Conservation (phyloP, 2,797 vertebrate genomes). For the Acanthopagrus latus region DNA sequence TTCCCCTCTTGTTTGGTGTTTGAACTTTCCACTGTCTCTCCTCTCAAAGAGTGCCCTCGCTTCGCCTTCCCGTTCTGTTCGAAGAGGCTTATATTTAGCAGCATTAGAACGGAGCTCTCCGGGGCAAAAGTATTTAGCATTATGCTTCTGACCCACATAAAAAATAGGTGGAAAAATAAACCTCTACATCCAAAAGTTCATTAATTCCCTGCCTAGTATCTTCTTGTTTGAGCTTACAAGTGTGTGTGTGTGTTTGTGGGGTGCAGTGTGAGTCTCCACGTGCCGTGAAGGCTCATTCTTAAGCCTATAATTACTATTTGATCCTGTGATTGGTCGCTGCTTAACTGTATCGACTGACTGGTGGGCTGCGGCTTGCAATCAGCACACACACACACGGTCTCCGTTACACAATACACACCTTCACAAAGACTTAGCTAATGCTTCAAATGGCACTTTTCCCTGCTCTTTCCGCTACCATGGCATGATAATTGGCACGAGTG, state of each 20-base stretch:
- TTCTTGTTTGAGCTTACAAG: constrained; percentile 15
- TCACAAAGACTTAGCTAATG: constrained; percentile 28
- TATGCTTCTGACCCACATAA: constrained; percentile 56
- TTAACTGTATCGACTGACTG: constrained; percentile 19
- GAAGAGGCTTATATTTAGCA: constrained; percentile 69
- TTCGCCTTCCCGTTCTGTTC: constrained; percentile 41
- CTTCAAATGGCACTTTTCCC: constrained; percentile 44
- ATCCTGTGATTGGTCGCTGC: constrained; percentile 57
- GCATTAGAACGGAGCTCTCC: constrained; percentile 46
- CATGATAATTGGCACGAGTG: constrained; percentile 16
- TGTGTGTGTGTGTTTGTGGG: constrained; percentile 34
- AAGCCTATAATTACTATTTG: constrained; percentile 62
- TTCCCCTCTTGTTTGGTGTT: constrained; percentile 22
- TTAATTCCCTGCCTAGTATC: constrained; percentile 24
- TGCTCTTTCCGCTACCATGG: constrained; percentile 16
- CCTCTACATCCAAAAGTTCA: constrained; percentile 37
- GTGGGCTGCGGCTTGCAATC: constrained; percentile 34
- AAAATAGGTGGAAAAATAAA: constrained; percentile 45
- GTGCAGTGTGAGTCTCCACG: constrained; percentile 2
- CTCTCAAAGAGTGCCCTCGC: constrained; percentile 32
- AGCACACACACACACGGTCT: constrained; percentile 6
- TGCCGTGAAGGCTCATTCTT: constrained; percentile 37
- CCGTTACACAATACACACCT: constrained; percentile 13
- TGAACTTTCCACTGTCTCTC: constrained; percentile 34
- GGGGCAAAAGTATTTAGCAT: constrained; percentile 61